Evolutionary conservation across 1,140 invertebrate genomes (phyloP), one percentile per base, ranked within the genome.

Genomic region (Druon quercuslanigerum): DNA sequence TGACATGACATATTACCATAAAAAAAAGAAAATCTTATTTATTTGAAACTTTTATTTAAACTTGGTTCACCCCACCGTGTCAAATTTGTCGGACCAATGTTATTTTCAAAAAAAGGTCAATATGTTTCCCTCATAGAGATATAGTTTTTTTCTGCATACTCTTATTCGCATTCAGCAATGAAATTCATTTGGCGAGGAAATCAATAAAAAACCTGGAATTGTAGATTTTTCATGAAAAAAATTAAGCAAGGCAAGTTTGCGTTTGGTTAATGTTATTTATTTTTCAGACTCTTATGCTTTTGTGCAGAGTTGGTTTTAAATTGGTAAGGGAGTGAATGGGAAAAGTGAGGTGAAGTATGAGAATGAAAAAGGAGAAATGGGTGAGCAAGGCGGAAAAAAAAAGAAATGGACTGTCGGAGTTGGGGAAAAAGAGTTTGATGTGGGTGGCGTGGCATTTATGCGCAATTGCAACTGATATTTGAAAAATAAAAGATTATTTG

Each of bases 341-440:
- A 66, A 66, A 66, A 66, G 57, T 66, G 57, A 66, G 57, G 60
- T 66, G 33, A 66, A 33, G 60, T 33, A 66, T 66, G 60, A 66
- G 60, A 66, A 66, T 40, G 60, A 66, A 66, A 66, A 46, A 33
- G 46, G 25, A 40, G 33, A 66, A 66, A 66, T 66, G 33, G 60
- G 33, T 40, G 60, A 66, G 60, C 60, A 66, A 66, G 60, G 25
- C 14, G n/a, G 60, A 33, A 66, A 66, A 33, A 25, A 66, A 33
- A 66, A 20, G n/a, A 40, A 66, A 46, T 66, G 60, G 60, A 33
- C 46, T 20, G 60, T 46, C n/a, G 25, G 60, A 9, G 33, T 46
- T 16, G 5, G 57, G 25, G 0, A 66, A 66, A 66, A 66, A 40
- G 60, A 66, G 60, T 66, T 66, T 66, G 60, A 66, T 66, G 60